Conservation (phyloP, 2,797 vertebrate genomes). For the Lepus townsendii region DNA sequence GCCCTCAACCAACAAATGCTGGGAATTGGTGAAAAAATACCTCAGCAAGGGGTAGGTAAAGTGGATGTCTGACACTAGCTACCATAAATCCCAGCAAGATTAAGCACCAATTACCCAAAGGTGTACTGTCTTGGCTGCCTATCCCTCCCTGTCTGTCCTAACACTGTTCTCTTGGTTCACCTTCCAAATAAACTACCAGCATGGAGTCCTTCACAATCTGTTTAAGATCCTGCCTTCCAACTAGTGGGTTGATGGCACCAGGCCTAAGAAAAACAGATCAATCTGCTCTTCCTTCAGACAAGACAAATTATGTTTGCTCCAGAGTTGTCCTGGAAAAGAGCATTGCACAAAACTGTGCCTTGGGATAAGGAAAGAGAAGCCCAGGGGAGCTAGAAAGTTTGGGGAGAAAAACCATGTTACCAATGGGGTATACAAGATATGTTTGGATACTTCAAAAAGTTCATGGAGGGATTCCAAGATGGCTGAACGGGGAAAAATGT, state of each 20-base stretch:
- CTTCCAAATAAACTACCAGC: neutral
- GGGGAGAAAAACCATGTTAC: neutral
- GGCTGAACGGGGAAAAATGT: too few relatives aligned
- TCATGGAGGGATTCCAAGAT: too few relatives aligned
- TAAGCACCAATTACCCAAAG: neutral
- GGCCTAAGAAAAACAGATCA: neutral
- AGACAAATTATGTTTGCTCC: neutral
- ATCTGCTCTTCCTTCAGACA: neutral
- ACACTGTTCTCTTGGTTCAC: neutral
- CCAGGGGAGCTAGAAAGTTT: neutral
- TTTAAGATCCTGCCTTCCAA: slow-evolving; percentile 34
- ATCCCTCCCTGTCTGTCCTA: neutral
- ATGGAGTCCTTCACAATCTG: slow-evolving; percentile 1
- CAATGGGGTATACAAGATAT: neutral
- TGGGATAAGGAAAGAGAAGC: neutral
- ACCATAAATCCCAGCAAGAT: slow-evolving; percentile 20
- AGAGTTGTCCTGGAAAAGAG: neutral
- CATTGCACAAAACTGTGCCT: neutral
- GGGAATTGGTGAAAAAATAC: neutral
- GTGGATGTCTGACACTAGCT: neutral
- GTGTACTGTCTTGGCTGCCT: neutral
- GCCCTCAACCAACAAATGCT: neutral
- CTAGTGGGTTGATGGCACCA: neutral
- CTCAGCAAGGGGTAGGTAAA: neutral
- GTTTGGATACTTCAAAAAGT: too few relatives aligned